Evolutionary conservation across 1,140 invertebrate genomes (phyloP).

Genomic region (Brachionus sp.): DNA sequence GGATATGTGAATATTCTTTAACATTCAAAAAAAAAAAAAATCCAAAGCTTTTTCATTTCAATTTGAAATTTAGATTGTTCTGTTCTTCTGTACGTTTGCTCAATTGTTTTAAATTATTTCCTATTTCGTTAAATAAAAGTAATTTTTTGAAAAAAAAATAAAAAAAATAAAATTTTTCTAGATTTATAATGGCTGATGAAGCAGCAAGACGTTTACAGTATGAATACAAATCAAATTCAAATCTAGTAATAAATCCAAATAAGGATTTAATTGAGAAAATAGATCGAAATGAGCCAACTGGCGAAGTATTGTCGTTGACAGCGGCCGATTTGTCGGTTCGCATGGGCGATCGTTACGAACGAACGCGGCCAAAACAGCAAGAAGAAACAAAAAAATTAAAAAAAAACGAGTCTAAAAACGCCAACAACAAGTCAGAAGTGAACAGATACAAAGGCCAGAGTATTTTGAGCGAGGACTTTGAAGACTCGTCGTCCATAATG

Average conservation of each 20-base stretch:
- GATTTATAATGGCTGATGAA: constrained; percentile 83
- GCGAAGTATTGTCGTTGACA: constrained; percentile 90
- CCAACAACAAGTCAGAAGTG: constrained; percentile 75
- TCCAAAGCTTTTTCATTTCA: background rate
- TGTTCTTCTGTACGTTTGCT: too few relatives aligned
- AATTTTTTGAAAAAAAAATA: background rate
- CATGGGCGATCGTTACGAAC: constrained; percentile 87
- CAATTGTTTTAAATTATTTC: too few relatives aligned
- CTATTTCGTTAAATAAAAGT: background rate
- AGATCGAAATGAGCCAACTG: constrained; percentile 96
- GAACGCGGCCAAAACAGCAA: constrained; percentile 65
- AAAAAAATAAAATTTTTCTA: background rate
- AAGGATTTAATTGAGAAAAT: constrained; percentile 91
- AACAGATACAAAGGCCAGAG: constrained; percentile 80
- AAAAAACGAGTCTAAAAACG: constrained; percentile 63
- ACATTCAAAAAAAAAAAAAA: background rate
- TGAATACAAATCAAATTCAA: constrained; percentile 99
- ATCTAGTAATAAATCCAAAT: constrained; percentile 98
- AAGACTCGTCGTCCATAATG: constrained; percentile 85
- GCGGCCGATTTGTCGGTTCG: constrained; percentile 83
- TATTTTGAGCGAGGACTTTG: constrained; percentile 78
- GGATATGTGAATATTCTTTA: background rate
- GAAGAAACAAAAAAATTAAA: constrained; percentile 67
- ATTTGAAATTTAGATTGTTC: too few relatives aligned
- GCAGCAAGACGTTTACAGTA: constrained; percentile 94